Percentiles rank a stretch among this genome's conserved stretches.
These are phyloP conservation scores for Tachysurus vachellii DNA, from an alignment of 2,113 vertebrate species.

Conservation along the genomic window DNA sequence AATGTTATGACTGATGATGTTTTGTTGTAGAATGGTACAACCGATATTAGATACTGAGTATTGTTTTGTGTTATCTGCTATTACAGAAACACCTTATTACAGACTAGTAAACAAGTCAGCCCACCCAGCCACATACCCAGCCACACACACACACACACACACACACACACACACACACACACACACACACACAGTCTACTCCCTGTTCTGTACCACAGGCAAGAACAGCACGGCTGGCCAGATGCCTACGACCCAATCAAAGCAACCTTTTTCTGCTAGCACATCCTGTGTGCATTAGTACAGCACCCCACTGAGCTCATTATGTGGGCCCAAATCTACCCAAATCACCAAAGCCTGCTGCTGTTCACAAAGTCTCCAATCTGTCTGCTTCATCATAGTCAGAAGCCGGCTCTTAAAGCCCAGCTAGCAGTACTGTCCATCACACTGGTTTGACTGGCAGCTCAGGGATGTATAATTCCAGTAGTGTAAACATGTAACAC, in stretches of 20 bases:
- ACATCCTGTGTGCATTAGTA: constrained; percentile 36
- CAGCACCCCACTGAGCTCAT: constrained; percentile 29
- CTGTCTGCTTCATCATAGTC: neutral
- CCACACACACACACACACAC: constrained; percentile 3
- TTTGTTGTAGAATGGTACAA: neutral
- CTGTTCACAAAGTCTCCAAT: constrained; percentile 37
- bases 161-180: neutral
- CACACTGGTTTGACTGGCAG: constrained; percentile 22
- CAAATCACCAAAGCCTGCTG: constrained; percentile 7
- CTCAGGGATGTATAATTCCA: constrained; percentile 25
- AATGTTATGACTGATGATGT: neutral
- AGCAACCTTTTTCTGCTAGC: constrained; percentile 45
- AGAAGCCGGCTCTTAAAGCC: neutral
- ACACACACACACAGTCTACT: constrained; percentile 18
- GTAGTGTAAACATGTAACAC: constrained; percentile 27
- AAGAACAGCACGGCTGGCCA: constrained; percentile 33
- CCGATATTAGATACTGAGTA: neutral
- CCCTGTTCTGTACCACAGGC: constrained; percentile 18
- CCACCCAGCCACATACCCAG: neutral
- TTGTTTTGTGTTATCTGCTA: neutral
- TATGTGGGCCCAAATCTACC: constrained; percentile 30
- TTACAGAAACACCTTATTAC: neutral
- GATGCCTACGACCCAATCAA: constrained; percentile 25
- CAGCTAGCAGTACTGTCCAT: neutral
- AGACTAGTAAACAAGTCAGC: neutral